Base-by-base conservation (phyloP, 2,113 vertebrate genomes). In the Nothocercus julius region DNA sequence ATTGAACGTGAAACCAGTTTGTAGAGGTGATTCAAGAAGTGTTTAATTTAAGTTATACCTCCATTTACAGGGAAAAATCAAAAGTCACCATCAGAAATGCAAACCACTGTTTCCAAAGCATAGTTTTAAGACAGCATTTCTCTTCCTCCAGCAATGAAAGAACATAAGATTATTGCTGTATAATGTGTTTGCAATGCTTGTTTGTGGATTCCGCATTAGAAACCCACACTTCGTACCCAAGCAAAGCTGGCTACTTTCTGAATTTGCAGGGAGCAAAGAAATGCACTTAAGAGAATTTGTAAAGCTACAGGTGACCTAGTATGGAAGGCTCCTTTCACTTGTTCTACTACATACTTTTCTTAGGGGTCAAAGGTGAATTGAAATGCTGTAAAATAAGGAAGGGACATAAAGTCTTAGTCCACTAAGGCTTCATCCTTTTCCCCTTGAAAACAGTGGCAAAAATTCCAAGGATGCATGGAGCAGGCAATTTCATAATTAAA, bases 41-140 rank as follows among this genome's bases (percentile, higher is more conserved):
- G 85, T 38, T 93, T 93, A 82, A 62, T 91, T 93, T 47, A 96
- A 81, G 15, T 94, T 94, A 63, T 96, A 94, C 44, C 95, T 97
- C 82, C 47, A 94, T 79, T n/a, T 58, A 21, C 76, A 77, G 49
- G 9, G 45, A 58, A 69, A 66, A 72, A 17, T 28, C 24, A 74
- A 54, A 47, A 92, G 24, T 62, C 15, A 7, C 14, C 32, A 21
- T 36, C 42, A 64, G 25, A 38, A 92, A 83, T 61, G 42, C 25
- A 67, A 69, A 51, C 40, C 4, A 19, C 20, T 32, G 21, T 47
- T 32, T 82, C 42, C 24, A 36, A 87, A 62, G 22, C 17, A 27
- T 5, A 34, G 19, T 3, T 77, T 62, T 76, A 25, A 85, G 30
- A 17, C 25, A 11, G 45, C 9, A 13, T 42, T 82, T 59, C 45